Conservation (phyloP, 2,888 invertebrate genomes). For the Anthoptus insignis region DNA sequence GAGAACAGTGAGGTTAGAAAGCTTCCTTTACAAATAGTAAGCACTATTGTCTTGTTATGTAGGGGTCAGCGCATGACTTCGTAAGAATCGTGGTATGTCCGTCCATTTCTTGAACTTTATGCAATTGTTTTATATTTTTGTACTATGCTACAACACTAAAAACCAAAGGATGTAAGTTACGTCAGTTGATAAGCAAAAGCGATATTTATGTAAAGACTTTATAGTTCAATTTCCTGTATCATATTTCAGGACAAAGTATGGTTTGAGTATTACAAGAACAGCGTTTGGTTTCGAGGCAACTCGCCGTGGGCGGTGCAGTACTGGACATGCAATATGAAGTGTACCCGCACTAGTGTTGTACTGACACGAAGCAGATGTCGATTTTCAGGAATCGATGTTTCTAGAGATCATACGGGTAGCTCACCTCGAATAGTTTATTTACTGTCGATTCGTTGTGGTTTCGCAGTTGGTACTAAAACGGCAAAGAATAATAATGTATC, state of each 20-base stretch:
- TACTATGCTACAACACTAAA: slow-evolving; percentile 48
- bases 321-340: slow-evolving; percentile 82
- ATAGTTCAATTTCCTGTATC: neutral
- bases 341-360: slow-evolving; percentile 63
- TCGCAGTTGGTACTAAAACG: slow-evolving; percentile 48
- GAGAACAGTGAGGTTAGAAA: slow-evolving; percentile 46
- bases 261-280: slow-evolving; percentile 45
- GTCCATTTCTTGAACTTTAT: slow-evolving; percentile 67
- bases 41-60: slow-evolving; percentile 60
- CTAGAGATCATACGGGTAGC: slow-evolving; percentile 63
- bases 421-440: slow-evolving; percentile 58
- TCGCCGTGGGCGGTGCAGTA: slow-evolving; percentile 79
- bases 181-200: neutral
- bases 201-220: neutral
- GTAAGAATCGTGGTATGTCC: slow-evolving; percentile 66
- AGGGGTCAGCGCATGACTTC: slow-evolving; percentile 62
- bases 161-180: neutral
- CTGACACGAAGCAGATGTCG: slow-evolving; percentile 55
- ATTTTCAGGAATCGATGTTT: slow-evolving; percentile 62
- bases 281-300: slow-evolving; percentile 62
- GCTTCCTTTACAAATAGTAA: slow-evolving; percentile 54
- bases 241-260: slow-evolving; percentile 20
- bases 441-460: slow-evolving; percentile 53
- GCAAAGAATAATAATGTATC: no score
- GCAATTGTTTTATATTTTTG: slow-evolving; percentile 84